These are phyloP conservation scores for Uloborus plumipes DNA, from an alignment of 2,888 invertebrate genomes.

Conservation along the genomic window DNA sequence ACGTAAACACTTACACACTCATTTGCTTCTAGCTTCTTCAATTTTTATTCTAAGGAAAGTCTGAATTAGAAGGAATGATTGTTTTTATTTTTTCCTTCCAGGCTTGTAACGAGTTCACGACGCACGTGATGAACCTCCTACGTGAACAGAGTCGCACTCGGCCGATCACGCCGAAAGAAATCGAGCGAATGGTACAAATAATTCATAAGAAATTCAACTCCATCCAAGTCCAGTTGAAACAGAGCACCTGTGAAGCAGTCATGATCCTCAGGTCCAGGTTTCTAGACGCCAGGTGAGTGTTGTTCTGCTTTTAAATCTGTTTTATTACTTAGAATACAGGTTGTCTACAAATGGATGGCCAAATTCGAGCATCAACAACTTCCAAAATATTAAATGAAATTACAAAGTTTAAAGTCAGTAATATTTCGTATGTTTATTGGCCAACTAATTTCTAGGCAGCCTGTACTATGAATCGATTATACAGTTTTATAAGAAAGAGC, in stretches of 20 bases:
- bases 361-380: too few relatives aligned
- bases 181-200: conserved; percentile 98
- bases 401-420: too few relatives aligned
- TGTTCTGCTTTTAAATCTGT: not conserved
- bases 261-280: conserved; percentile 95
- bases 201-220: conserved; percentile 98
- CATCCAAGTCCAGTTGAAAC: conserved; percentile 93
- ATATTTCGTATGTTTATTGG: too few relatives aligned
- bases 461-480: too few relatives aligned
- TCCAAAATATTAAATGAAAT: too few relatives aligned
- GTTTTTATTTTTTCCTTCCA: conserved; percentile 69
- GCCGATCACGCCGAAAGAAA: conserved; percentile 98
- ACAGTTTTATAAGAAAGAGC: too few relatives aligned
- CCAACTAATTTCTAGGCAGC: too few relatives aligned
- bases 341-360: too few relatives aligned
- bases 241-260: conserved; percentile 99
- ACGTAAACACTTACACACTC: too few relatives aligned
- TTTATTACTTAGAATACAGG: not conserved
- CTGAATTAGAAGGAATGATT: not conserved
- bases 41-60: conserved; percentile 14
- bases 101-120: conserved; percentile 99
- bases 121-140: conserved; percentile 97
- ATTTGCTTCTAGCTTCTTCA: conserved; percentile 26
- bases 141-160: conserved; percentile 96
- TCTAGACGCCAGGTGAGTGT: conserved; percentile 78